These are phyloP conservation scores for Campylomormyrus tamandua DNA, from an alignment of 2,113 vertebrate genomes.

Conservation along the genomic window DNA sequence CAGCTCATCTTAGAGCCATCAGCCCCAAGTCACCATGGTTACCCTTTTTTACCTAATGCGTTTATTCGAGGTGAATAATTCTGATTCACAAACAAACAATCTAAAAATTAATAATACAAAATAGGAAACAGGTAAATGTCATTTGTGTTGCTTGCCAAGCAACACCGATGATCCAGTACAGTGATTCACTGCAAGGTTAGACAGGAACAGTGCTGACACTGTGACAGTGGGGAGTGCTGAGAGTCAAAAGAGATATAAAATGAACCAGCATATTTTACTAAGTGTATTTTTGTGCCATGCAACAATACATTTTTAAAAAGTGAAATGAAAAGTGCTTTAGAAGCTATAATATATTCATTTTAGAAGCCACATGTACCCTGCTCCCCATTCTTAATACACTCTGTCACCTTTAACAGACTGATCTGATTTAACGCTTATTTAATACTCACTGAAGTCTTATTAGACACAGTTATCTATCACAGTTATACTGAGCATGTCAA, in stretches of 20 bases:
- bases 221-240: background rate
- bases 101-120: background rate
- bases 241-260: background rate
- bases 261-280: background rate
- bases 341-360: background rate
- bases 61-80: background rate
- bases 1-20: background rate
- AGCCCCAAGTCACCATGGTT: background rate
- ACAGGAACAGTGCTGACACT: background rate
- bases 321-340: background rate
- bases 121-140: background rate
- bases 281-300: background rate
- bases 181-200: background rate
- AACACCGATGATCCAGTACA: background rate
- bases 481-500: background rate
- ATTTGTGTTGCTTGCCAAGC: background rate
- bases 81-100: background rate
- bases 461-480: background rate
- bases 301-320: background rate
- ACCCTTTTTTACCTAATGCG: background rate
- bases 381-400: background rate
- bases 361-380: background rate
- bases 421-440: background rate
- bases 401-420: background rate
- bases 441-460: background rate